Base-by-base conservation (phyloP, 2,888 invertebrate species). In the Synergus laeviventris region DNA sequence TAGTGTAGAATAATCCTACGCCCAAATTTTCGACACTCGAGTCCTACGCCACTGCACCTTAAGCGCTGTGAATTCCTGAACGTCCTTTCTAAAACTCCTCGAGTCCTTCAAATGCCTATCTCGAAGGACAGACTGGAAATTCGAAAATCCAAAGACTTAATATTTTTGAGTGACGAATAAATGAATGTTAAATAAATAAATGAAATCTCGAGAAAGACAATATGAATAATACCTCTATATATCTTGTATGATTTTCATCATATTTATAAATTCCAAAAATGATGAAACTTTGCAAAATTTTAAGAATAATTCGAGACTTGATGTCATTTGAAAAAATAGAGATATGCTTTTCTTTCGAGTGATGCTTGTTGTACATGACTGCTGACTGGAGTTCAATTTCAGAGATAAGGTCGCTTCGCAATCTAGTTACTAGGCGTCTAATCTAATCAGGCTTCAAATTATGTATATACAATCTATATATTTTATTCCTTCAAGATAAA, bases 341-440 rank as follows among this genome's bases (percentile, higher is more conserved):
- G 49, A 70, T 70, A 31, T 49, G 49, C 31, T 70, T 70, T 70
- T 36, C 45, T 78, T 78, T 74, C 73, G 73, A 77, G 66, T 79
- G 74, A 74, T 60, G 54, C 62, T 73, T 78, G 75, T 83, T 31
- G 83, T 82, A 86, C 84, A 86, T 86, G 86, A 87, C 86, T 86
- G 86, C 85, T 78, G 84, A 83, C 84, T 84, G 84, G 89, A 82
- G 85, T 90, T 89, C 88, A 90, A 89, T 90, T 90, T 89, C 87
- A 81, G 85, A 87, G 90, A 90, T 90, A 90, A 90, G 70, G 64
- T 42, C 86, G 82, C 84, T 66, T 75, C 82, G 84, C 88, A 90
- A 90, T 90, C 90, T 90, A 90, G 90, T 90, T 90, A 89, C 90
- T 88, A 90, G 88, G 89, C 89, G 88, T 90, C 88, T 89, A 90